These are phyloP conservation scores for Okamejei kenojei DNA, from an alignment of 2,797 vertebrate species.

Conservation along the genomic window DNA sequence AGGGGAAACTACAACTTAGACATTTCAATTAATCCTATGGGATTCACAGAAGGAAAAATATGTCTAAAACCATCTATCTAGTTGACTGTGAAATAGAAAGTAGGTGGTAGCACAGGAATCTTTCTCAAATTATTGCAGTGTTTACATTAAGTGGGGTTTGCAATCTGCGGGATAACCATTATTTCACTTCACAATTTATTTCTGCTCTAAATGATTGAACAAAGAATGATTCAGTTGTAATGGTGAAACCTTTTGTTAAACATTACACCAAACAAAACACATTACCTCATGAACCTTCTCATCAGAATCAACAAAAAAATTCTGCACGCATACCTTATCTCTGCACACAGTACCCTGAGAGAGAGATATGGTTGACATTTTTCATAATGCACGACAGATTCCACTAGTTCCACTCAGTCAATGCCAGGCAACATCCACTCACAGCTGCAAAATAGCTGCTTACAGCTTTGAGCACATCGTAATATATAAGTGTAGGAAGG, in stretches of 20 bases:
- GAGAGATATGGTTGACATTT: not conserved
- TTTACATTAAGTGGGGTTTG: not conserved
- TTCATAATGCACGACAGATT: slow-evolving; percentile 4
- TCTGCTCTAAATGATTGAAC: not conserved
- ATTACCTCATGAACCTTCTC: not conserved
- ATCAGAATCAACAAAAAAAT: slow-evolving; percentile 1
- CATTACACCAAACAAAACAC: not conserved
- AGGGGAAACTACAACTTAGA: not conserved
- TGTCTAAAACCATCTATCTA: not conserved
- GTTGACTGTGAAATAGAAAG: not conserved
- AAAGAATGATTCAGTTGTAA: not conserved
- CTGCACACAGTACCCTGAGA: not conserved
- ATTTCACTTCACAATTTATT: not conserved
- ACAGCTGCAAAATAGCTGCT: not conserved
- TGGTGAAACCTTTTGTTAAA: not conserved
- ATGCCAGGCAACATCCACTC: not conserved
- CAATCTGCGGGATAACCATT: not conserved
- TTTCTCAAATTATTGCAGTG: not conserved
- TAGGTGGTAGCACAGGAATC: not conserved
- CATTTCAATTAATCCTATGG: slow-evolving; percentile 18
- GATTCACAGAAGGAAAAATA: not conserved
- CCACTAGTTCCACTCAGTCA: not conserved
- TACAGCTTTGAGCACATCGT: not conserved
- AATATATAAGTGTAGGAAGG: not conserved
- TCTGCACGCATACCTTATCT: not conserved